Evolutionary conservation across 2,113 vertebrate species (phyloP).

Genomic region (Puffinus mauretanicus): DNA sequence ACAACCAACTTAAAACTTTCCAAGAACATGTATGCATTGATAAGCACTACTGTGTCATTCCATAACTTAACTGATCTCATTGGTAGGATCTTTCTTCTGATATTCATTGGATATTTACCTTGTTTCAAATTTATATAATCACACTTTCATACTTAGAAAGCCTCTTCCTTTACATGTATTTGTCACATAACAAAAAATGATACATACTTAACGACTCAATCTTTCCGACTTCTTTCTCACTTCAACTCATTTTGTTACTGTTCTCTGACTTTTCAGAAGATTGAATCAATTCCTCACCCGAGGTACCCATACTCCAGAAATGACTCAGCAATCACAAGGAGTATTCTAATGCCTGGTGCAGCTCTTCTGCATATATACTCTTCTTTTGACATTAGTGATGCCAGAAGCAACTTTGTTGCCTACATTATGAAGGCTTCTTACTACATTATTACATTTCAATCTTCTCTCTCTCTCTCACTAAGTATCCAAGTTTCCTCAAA

Average conservation of each 20-base stretch:
- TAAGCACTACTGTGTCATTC: neutral
- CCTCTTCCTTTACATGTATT: neutral
- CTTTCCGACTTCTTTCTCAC: neutral
- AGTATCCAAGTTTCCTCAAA: neutral
- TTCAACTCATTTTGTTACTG: neutral
- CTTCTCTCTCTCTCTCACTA: neutral
- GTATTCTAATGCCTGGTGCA: neutral
- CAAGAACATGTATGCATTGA: neutral
- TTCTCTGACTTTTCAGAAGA: neutral
- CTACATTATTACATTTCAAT: neutral
- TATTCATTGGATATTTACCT: neutral
- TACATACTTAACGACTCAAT: neutral
- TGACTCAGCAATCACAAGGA: neutral
- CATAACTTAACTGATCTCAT: neutral
- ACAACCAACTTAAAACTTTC: neutral
- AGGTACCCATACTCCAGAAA: neutral
- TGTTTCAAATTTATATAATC: neutral
- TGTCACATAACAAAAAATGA: neutral
- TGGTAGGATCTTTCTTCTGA: neutral
- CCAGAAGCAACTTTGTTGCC: neutral
- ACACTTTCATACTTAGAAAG: neutral
- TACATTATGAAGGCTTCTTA: neutral
- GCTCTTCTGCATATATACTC: neutral
- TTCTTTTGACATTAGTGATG: neutral
- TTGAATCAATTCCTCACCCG: neutral